Base-by-base conservation (phyloP, 2,113 vertebrate species). In the Oceanodroma tethys region DNA sequence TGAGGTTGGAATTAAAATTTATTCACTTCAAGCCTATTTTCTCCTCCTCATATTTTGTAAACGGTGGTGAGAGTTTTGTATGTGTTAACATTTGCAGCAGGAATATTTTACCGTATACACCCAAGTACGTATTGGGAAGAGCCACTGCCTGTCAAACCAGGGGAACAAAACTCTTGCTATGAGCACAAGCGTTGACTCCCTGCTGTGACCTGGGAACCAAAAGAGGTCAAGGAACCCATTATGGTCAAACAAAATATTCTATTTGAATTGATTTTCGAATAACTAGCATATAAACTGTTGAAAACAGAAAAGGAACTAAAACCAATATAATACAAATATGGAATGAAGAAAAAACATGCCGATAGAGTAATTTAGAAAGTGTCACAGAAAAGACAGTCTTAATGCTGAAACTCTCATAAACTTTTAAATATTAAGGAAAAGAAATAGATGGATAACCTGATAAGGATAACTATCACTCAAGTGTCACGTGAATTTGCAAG, bases 231-330 rank as follows among this genome's bases (percentile, higher is more conserved):
- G 56, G 10, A 34, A 81, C 12, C 38, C 23, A 36, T 58, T 58
- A 66, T 0, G 2, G 56, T 40, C 42, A 82, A 79, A 79, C 13
- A 85, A 91, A 93, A 75, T 68, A 86, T 45, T 65, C 71, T 45
- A 19, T 45, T 45, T 19, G 29, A 86, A 89, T 5, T 16, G 26
- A 50, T 55, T 86, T 76, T 50, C 62, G 58, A 91, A n/a, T 42
- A 89, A 56, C n/a, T 72, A 26, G 63, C 13, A 7, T 0, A 0
- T 2, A 34, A 53, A 38, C 26, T 22, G 16, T 9, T 50, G 56
- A 71, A 86, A 79, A 38, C 25, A 58, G 14, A 43, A 60, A 66
- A 43, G 21, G 62, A 91, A 88, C 50, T 38, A 36, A 79, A 82
- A 2, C 12, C 5, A 60, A 47, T 22, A 6, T 7, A 53, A 62